Evolutionary conservation across 23 tunicate genomes (phyloP).

Genomic region (Oikopleura albicans): DNA sequence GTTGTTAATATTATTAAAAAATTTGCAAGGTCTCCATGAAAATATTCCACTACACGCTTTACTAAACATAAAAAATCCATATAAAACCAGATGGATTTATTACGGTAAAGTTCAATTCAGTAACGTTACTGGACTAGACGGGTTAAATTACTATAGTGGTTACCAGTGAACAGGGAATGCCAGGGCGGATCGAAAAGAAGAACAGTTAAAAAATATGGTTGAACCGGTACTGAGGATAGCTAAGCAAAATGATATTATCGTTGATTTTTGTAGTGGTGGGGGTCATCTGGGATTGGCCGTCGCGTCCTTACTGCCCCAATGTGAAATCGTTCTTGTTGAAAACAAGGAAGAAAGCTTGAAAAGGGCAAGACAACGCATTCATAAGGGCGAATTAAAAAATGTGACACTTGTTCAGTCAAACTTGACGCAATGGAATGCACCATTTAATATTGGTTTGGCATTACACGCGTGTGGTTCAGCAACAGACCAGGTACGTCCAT

Average conservation of each 20-base stretch:
- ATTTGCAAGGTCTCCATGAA: too few species aligned
- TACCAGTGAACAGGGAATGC: too few species aligned
- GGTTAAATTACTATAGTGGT: too few species aligned
- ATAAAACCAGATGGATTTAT: too few species aligned
- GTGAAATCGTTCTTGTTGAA: slow-evolving; percentile 43
- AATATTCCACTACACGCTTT: too few species aligned
- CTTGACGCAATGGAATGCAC: slow-evolving; percentile 36
- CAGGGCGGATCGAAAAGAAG: slow-evolving; percentile 61
- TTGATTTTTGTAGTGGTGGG: slow-evolving; percentile 97
- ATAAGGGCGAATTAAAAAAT: slow-evolving; percentile 30
- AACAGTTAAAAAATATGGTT: slow-evolving; percentile 59
- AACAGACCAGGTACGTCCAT: slow-evolving; percentile 71
- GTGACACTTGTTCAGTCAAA: slow-evolving; percentile 59
- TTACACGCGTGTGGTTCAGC: slow-evolving; percentile 97
- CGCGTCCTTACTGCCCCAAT: slow-evolving; percentile 46
- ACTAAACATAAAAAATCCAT: too few species aligned
- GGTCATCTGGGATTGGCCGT: slow-evolving; percentile 51
- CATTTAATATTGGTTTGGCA: slow-evolving; percentile 70
- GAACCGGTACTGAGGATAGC: slow-evolving; percentile 25
- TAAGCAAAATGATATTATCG: slow-evolving; percentile 39
- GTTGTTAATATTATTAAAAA: too few species aligned
- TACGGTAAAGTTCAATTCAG: too few species aligned
- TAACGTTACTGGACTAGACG: too few species aligned
- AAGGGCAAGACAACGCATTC: slow-evolving; percentile 49
- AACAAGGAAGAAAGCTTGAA: slow-evolving; percentile 82